Percentiles rank a stretch among this genome's conserved stretches.
Conservation (phyloP, 1,140 invertebrate species). For the Parapsyche elsis region DNA sequence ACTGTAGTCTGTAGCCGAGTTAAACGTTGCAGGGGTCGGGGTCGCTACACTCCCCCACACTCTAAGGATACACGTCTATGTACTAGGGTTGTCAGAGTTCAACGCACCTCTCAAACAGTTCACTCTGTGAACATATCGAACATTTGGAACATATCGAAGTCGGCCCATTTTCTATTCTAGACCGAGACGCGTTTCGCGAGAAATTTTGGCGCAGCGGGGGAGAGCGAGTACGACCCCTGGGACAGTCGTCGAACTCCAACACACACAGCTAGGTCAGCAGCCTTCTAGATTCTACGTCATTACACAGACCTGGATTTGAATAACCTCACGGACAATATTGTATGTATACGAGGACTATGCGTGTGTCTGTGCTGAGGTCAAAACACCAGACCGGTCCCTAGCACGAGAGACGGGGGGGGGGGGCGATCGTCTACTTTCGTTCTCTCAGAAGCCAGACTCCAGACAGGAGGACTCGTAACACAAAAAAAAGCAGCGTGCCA, state of each 20-base stretch:
- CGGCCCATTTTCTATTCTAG: constrained; percentile 1
- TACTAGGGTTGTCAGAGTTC: too few species aligned
- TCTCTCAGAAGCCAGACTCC: neutral
- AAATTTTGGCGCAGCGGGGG: too few species aligned
- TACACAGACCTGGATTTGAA: constrained; percentile 11
- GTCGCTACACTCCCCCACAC: too few species aligned
- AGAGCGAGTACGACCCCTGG: too few species aligned
- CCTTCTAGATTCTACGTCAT: neutral
- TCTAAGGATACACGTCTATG: too few species aligned
- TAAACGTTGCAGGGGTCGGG: too few species aligned
- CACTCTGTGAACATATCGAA: neutral
- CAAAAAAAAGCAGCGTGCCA: neutral
- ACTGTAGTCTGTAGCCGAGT: too few species aligned
- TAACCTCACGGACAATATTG: neutral
- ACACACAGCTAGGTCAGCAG: too few species aligned
- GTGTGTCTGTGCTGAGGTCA: neutral
- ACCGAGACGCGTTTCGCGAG: too few species aligned
- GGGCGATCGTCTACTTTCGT: neutral
- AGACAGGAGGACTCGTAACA: neutral
- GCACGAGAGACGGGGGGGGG: neutral
- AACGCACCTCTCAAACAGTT: neutral
- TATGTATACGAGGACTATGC: too few species aligned
- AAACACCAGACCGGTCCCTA: constrained; percentile 27
- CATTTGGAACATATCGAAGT: neutral
- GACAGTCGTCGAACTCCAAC: too few species aligned